Evolutionary conservation across 2,113 vertebrate genomes (phyloP), one percentile per base, ranked within the genome.

Genomic region (Oryzias javanicus): DNA sequence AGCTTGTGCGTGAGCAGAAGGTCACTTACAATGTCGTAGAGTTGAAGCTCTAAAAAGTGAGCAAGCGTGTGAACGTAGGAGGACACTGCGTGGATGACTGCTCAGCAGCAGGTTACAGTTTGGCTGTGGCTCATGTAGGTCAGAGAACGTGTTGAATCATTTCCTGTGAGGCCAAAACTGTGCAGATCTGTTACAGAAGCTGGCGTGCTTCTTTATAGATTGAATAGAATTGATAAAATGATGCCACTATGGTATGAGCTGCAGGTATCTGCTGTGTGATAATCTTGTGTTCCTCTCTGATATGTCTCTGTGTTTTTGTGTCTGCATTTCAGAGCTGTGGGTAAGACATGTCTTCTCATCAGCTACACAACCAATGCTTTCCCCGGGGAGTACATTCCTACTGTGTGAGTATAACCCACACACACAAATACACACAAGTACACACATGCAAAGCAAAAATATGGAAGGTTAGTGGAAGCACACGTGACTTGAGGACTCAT

Each of bases 301-400:
- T 1, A 0, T 76, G 0, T 71, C 0, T 55, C 54, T 20, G 1
- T 70, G 46, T n/a, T n/a, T n/a, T n/a, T 70, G 19, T 71, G 55
- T 70, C 59, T 84, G 56, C 61, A 18, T 54, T 72, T 42, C 67
- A 97, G 95, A 78, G 95, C 95, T 77, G 95, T 97, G 84, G 95
- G 95, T 91, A 97, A 97, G 87, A 97, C 95, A 80, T 97, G 95
- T 90, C 93, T 97, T 27, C 94, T 97, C 85, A 97, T 96, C 92
- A 97, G 94, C 84, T 96, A 97, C 53, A 97, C 95, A 14, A 97
- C 95, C 91, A 97, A 96, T 91, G 95, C 95, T 0, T 96, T 97
- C 83, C 95, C 95, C 50, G 95, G 95, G 63, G 95, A 97, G 51
- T 96, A 97, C 52, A 97, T 97, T 87, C 95, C 95, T 66, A 96